phyloP scores from a whole-genome alignment of 2,888 invertebrate species.

The Stenodema calcarata region DNA sequence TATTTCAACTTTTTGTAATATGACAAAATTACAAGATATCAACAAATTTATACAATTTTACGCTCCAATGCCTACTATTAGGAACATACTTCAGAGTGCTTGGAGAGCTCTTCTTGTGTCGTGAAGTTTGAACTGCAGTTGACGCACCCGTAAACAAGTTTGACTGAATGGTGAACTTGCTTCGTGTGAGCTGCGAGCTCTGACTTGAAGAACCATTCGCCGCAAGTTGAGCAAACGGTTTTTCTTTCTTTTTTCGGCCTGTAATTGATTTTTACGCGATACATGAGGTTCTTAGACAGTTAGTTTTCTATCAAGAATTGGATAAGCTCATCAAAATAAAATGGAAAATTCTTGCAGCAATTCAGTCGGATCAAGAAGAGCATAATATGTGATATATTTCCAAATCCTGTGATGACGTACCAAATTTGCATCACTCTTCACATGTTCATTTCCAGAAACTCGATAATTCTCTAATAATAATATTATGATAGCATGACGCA shows the following conservation, averaged over 20 bases:
- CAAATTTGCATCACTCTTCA: too few relatives aligned
- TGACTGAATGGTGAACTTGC: slow-evolving; percentile 10
- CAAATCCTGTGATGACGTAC: too few relatives aligned
- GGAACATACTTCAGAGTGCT: slow-evolving; percentile 13
- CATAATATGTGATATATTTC: too few relatives aligned
- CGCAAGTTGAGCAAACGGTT: slow-evolving; percentile 34
- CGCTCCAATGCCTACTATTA: neutral
- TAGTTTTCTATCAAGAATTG: neutral
- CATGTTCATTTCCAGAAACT: too few relatives aligned
- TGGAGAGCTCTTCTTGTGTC: slow-evolving; percentile 27
- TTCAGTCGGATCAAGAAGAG: too few relatives aligned
- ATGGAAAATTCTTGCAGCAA: too few relatives aligned
- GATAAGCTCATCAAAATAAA: neutral
- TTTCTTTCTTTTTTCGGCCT: slow-evolving; percentile 36
- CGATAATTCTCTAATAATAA: too few relatives aligned
- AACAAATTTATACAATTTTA: neutral
- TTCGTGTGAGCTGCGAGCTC: slow-evolving; percentile 36
- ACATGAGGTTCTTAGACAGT: neutral
- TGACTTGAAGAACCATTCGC: slow-evolving; percentile 39
- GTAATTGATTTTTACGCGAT: neutral
- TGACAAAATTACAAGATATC: neutral
- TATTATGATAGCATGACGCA: too few relatives aligned
- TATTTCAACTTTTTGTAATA: too few relatives aligned
- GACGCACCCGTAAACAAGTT: slow-evolving; percentile 27
- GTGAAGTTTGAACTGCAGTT: slow-evolving; percentile 37